Conservation (phyloP, 2,888 invertebrate genomes). For the Eupeodes latifasciatus region DNA sequence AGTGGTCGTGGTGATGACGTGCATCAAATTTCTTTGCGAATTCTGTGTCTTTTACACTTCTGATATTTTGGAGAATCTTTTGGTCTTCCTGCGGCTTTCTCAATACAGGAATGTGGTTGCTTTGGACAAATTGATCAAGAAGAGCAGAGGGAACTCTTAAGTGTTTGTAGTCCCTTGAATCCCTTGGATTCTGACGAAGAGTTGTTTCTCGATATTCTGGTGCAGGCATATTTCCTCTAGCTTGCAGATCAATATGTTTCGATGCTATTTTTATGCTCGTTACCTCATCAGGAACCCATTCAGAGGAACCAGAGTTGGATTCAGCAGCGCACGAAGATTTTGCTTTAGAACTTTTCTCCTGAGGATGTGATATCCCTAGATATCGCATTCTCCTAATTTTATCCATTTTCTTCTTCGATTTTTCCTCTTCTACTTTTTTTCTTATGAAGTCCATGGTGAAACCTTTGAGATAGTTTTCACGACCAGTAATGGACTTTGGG, state of each 20-base stretch:
- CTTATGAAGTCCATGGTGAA: constrained; percentile 79
- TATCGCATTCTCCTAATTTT: constrained; percentile 66
- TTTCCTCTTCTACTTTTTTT: constrained; percentile 76
- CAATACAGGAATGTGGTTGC: constrained; percentile 78
- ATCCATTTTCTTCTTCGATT: constrained; percentile 74
- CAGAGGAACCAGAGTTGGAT: constrained; percentile 74
- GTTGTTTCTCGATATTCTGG: constrained; percentile 81
- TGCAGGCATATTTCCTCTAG: constrained; percentile 82
- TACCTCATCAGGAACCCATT: constrained; percentile 81
- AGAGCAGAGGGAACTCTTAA: constrained; percentile 79
- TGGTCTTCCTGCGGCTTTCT: constrained; percentile 78
- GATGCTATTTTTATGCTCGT: neutral
- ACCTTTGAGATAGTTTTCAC: constrained; percentile 49
- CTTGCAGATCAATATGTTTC: constrained; percentile 63
- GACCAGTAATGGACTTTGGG: neutral
- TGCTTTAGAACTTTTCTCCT: neutral
- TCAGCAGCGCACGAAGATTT: constrained; percentile 30
- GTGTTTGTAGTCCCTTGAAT: constrained; percentile 79
- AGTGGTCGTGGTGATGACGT: constrained; percentile 83
- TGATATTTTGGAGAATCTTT: constrained; percentile 79
- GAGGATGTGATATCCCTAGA: constrained; percentile 66
- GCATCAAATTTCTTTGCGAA: constrained; percentile 80
- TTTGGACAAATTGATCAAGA: constrained; percentile 78
- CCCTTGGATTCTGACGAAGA: constrained; percentile 80
- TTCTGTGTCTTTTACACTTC: constrained; percentile 77